phyloP scores from a whole-genome alignment of 2,888 invertebrate species.

The Drosophila aldrichi region DNA sequence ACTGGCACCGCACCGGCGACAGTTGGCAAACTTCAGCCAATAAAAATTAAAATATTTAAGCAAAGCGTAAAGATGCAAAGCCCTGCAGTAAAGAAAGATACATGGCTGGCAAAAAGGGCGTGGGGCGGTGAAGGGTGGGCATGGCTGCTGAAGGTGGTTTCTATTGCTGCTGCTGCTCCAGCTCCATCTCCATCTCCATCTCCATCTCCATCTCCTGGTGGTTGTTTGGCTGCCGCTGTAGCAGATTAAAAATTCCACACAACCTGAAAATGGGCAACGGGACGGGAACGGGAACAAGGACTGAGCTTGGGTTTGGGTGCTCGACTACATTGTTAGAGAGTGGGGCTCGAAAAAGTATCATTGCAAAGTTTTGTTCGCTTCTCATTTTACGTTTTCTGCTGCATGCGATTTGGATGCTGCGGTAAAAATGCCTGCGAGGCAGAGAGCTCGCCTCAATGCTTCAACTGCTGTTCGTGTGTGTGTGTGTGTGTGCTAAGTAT shows the following conservation, averaged over 20 bases:
- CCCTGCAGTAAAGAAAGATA: slow-evolving; percentile 76
- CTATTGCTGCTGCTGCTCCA: slow-evolving; percentile 9
- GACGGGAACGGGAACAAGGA: too few relatives aligned
- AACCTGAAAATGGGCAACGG: slow-evolving; percentile 55
- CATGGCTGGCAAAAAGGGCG: slow-evolving; percentile 43
- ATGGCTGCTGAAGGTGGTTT: slow-evolving; percentile 14
- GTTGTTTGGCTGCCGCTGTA: slow-evolving; percentile 60
- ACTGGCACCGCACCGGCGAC: slow-evolving; percentile 49
- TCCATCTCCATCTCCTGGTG: slow-evolving; percentile 24
- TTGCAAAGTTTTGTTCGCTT: slow-evolving; percentile 71
- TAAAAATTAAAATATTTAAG: slow-evolving; percentile 81
- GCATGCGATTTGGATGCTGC: slow-evolving; percentile 69
- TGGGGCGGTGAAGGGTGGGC: too few relatives aligned
- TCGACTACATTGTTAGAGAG: slow-evolving; percentile 4
- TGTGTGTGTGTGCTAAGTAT: slow-evolving; percentile 64
- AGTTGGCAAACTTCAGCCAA: slow-evolving; percentile 73
- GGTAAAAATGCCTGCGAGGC: slow-evolving; percentile 72
- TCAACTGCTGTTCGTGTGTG: slow-evolving; percentile 6
- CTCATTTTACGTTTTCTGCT: slow-evolving; percentile 44
- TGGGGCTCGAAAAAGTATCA: slow-evolving; percentile 65
- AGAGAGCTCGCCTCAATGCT: slow-evolving; percentile 39
- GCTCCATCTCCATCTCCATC: slow-evolving; percentile 3
- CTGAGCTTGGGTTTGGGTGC: not conserved
- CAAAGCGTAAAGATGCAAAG: slow-evolving; percentile 78
- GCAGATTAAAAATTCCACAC: slow-evolving; percentile 80